These are phyloP conservation scores for Parotia lawesii DNA, from an alignment of 2,113 vertebrate genomes.

Conservation along the genomic window DNA sequence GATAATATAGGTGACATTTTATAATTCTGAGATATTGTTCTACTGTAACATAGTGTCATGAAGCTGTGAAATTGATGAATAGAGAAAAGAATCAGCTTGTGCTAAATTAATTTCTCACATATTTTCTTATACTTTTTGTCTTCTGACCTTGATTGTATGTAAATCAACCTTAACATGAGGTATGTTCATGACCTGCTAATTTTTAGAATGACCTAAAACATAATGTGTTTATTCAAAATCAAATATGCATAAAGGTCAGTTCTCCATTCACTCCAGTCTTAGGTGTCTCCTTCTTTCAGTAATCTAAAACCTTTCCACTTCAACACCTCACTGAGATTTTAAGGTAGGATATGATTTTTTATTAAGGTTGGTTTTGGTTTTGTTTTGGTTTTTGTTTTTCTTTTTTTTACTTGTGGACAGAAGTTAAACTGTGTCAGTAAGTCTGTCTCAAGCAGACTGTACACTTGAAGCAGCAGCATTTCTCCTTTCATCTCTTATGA, in stretches of 20 bases:
- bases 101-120: background rate
- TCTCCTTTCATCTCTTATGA: background rate
- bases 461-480: background rate
- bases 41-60: background rate
- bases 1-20: background rate
- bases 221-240: background rate
- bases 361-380: background rate
- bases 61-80: background rate
- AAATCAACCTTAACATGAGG: background rate
- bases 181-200: background rate
- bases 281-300: background rate
- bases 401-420: background rate
- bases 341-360: background rate
- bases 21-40: background rate
- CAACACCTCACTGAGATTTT: background rate
- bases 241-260: background rate
- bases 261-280: background rate
- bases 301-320: background rate
- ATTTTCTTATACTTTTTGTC: background rate
- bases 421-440: background rate
- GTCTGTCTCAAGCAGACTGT: background rate
- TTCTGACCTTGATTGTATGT: background rate
- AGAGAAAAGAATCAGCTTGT: background rate
- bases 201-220: background rate
- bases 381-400: too few relatives aligned